These are phyloP conservation scores for Matsumyia berberina DNA, from an alignment of 2,888 invertebrate genomes.

Conservation along the genomic window DNA sequence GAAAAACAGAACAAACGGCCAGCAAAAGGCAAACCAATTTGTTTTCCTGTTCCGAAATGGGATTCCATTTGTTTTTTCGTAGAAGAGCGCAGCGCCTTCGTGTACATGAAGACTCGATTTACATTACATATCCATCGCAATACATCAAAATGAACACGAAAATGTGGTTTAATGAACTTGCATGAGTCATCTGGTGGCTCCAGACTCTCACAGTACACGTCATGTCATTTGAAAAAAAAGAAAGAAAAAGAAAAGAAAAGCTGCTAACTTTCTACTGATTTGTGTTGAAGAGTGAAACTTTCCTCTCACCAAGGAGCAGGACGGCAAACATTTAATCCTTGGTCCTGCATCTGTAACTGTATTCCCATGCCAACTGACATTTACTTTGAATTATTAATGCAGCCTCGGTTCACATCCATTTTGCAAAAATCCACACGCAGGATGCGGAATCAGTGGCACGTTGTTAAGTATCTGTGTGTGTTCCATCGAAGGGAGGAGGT, in stretches of 20 bases:
- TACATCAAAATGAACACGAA: slow-evolving; percentile 14
- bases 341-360: neutral
- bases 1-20: neutral
- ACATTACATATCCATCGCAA: slow-evolving; percentile 12
- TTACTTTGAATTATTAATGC: slow-evolving; percentile 66
- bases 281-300: neutral
- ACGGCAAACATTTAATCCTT: slow-evolving; percentile 43
- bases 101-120: slow-evolving; percentile 59
- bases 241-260: neutral
- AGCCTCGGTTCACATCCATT: slow-evolving; percentile 30
- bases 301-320: slow-evolving; percentile 24
- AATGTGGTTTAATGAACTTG: slow-evolving; percentile 68
- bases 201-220: neutral
- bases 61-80: neutral
- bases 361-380: slow-evolving; percentile 28
- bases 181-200: slow-evolving; percentile 58
- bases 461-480: slow-evolving; percentile 17
- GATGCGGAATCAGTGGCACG: slow-evolving; percentile 15
- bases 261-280: neutral
- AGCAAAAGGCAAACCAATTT: neutral
- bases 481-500: neutral
- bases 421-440: too few species aligned
- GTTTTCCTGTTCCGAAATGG: slow-evolving; percentile 29
- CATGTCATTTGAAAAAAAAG: neutral
- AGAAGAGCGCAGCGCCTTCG: neutral